These are phyloP conservation scores for Crotalus adamanteus DNA, from an alignment of 2,797 vertebrate species.

Conservation along the genomic window DNA sequence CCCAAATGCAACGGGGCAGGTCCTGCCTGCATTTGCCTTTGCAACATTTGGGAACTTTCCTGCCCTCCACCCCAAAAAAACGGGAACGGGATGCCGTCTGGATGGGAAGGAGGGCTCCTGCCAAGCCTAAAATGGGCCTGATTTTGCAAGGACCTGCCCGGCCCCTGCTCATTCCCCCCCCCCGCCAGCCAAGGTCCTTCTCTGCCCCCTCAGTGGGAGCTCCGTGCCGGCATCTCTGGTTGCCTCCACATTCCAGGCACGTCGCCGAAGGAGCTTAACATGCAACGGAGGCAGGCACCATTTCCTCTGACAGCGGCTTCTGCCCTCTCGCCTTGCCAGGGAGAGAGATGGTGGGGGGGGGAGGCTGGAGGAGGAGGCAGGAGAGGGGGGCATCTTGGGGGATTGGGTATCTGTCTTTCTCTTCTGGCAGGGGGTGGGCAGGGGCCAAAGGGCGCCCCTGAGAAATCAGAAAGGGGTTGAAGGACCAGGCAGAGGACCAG, in stretches of 20 bases:
- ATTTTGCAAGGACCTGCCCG: not conserved
- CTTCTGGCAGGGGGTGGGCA: no score
- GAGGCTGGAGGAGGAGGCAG: not conserved
- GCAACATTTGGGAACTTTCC: not conserved
- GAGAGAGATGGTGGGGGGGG: not conserved
- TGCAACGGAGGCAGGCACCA: not conserved
- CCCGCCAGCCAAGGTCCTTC: not conserved
- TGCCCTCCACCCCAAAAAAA: not conserved
- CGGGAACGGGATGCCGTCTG: no score
- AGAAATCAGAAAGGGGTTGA: not conserved
- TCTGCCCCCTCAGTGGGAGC: not conserved
- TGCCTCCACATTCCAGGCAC: constrained; percentile 5
- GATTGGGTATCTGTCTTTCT: not conserved
- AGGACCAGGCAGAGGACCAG: not conserved
- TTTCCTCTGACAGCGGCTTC: constrained; percentile 3
- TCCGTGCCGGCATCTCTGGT: not conserved
- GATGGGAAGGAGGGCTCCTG: no score
- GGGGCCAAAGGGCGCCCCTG: not conserved
- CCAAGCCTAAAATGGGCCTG: no score
- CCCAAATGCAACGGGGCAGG: not conserved
- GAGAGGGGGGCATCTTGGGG: not conserved
- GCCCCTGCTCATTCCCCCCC: fast-evolving
- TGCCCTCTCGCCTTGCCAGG: not conserved
- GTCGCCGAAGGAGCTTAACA: constrained; percentile 4
- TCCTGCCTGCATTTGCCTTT: not conserved